These are phyloP conservation scores for Ginglymostoma cirratum DNA, from an alignment of 2,113 vertebrate genomes.

Conservation along the genomic window DNA sequence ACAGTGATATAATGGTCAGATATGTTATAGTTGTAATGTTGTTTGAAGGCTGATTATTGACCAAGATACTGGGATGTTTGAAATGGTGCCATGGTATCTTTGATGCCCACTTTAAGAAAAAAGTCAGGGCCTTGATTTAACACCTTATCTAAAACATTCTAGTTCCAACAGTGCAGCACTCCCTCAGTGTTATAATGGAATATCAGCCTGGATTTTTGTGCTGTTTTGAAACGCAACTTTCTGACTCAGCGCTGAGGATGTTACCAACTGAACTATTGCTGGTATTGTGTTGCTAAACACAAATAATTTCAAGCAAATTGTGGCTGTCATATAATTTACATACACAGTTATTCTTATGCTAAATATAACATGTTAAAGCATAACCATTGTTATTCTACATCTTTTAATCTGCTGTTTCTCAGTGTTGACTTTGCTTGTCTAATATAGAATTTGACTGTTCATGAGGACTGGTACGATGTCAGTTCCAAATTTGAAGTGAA, in stretches of 20 bases:
- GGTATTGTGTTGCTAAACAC: neutral
- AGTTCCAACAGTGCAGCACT: neutral
- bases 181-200: neutral
- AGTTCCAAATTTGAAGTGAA: conserved; percentile 57
- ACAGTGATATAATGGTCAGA: no score
- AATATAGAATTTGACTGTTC: neutral
- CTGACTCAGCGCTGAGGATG: no score
- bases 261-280: no score
- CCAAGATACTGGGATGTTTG: no score
- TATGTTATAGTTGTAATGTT: no score
- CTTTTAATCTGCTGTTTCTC: neutral
- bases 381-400: neutral
- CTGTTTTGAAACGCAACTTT: no score
- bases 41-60: no score
- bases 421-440: neutral
- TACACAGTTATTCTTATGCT: neutral
- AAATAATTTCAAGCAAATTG: neutral
- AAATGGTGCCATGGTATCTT: no score
- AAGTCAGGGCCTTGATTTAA: no score
- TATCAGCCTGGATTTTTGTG: neutral
- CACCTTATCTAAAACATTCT: neutral
- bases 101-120: neutral
- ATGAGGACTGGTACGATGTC: conserved; percentile 41
- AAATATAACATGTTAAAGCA: neutral
- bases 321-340: neutral